Conservation (phyloP, 2,113 vertebrate species). For the Rutilus rutilus region DNA sequence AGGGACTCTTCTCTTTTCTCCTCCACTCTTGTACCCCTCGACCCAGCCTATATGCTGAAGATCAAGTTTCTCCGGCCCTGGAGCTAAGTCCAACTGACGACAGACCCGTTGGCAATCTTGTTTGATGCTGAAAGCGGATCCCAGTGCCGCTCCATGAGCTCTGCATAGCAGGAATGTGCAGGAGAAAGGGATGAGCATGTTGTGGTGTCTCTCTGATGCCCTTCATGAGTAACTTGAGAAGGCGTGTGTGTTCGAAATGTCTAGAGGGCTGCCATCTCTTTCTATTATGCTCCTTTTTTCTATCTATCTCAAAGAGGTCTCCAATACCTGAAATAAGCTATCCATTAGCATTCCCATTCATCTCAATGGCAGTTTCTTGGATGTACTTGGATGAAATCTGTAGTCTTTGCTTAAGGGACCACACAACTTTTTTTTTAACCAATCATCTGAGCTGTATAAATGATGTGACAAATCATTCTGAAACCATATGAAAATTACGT, state of each 20-base stretch:
- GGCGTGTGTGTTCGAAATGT: slow-evolving; percentile 38
- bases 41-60: slow-evolving; percentile 64
- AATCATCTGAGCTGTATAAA: background rate
- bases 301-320: slow-evolving; percentile 40
- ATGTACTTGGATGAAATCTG: background rate
- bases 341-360: slow-evolving; percentile 1
- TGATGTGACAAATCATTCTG: background rate
- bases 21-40: slow-evolving; percentile 56
- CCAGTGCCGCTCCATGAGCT: slow-evolving; percentile 65
- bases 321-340: slow-evolving; percentile 1
- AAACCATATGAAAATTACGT: background rate
- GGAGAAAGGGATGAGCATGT: slow-evolving; percentile 64
- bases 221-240: slow-evolving; percentile 55
- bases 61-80: slow-evolving; percentile 76
- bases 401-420: background rate
- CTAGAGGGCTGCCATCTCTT: slow-evolving; percentile 27
- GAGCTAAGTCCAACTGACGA: slow-evolving; percentile 74
- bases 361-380: slow-evolving; percentile 18
- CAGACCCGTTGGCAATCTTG: slow-evolving; percentile 70
- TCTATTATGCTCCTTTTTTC: slow-evolving; percentile 32
- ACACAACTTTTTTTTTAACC: background rate
- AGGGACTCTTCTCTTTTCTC: slow-evolving; percentile 37
- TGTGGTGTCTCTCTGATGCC: slow-evolving; percentile 59
- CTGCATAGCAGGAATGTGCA: slow-evolving; percentile 68
- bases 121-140: slow-evolving; percentile 74